Percentiles rank a stretch among this genome's conserved stretches.
Evolutionary conservation across 2,888 invertebrate genomes (phyloP).

Genomic region (Phortica okadai): DNA sequence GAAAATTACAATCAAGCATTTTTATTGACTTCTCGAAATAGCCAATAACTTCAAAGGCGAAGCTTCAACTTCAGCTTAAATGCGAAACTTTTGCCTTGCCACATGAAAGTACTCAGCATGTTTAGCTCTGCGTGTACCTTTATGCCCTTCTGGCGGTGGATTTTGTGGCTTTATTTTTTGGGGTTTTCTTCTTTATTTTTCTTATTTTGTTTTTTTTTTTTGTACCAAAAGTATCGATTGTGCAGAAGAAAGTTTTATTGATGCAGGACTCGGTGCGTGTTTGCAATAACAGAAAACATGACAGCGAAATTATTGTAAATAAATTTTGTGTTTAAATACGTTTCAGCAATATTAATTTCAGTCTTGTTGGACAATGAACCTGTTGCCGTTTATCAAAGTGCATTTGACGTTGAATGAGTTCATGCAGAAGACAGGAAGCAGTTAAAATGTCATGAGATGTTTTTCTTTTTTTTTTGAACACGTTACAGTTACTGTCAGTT

Average conservation of each 20-base stretch:
- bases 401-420: conserved; percentile 24
- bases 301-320: conserved; percentile 49
- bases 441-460: conserved; percentile 10
- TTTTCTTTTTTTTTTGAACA: neutral
- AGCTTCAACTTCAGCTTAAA: neutral
- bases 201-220: neutral
- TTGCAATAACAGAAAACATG: conserved; percentile 40
- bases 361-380: neutral
- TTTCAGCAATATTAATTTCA: neutral
- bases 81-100: conserved; percentile 24
- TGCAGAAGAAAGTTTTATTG: conserved; percentile 19
- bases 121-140: neutral
- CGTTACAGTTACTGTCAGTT: neutral
- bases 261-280: conserved; percentile 38
- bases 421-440: conserved; percentile 27
- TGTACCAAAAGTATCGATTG: neutral
- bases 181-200: conserved; percentile 42
- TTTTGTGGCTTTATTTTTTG: conserved; percentile 17
- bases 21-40: conserved; percentile 45
- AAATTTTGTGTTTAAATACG: conserved; percentile 41
- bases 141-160: conserved; percentile 16
- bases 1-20: conserved; percentile 66
- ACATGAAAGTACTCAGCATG: conserved; percentile 56
- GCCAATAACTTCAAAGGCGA: neutral
- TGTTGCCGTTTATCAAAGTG: neutral